Evolutionary conservation across 2,113 vertebrate species (phyloP).

Genomic region (Triplophysa siluroides): DNA sequence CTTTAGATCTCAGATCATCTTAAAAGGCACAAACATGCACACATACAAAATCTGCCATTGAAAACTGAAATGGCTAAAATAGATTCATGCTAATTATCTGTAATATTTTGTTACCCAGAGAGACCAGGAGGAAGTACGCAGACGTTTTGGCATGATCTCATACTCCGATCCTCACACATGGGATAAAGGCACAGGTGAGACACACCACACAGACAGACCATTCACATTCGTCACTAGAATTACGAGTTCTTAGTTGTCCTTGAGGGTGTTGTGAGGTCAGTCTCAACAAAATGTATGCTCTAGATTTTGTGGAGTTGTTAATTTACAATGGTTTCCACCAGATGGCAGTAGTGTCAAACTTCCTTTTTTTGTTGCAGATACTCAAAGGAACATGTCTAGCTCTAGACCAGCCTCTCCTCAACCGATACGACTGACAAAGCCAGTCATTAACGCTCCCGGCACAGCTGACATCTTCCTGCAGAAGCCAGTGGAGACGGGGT

Average conservation of each 20-base stretch:
- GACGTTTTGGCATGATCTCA: slow-evolving; percentile 78
- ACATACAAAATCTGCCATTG: too few species aligned
- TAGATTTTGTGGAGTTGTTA: neutral
- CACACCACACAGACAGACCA: neutral
- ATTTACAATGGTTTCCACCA: slow-evolving; percentile 48
- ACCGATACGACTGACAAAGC: slow-evolving; percentile 81
- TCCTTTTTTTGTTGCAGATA: slow-evolving; percentile 55
- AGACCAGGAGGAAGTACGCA: slow-evolving; percentile 85
- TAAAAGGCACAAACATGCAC: too few species aligned
- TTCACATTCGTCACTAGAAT: neutral
- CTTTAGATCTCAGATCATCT: too few species aligned
- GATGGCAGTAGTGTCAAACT: slow-evolving; percentile 59
- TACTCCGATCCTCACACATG: slow-evolving; percentile 80
- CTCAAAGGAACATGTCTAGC: slow-evolving; percentile 37
- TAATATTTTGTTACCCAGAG: slow-evolving; percentile 67
- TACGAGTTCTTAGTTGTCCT: neutral
- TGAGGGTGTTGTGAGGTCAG: slow-evolving; percentile 5
- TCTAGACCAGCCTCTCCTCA: slow-evolving; percentile 73
- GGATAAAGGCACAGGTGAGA: slow-evolving; percentile 72
- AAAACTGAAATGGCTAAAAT: too few species aligned
- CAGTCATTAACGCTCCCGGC: slow-evolving; percentile 51
- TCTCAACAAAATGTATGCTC: slow-evolving; percentile 1
- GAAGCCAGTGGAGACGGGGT: slow-evolving; percentile 78
- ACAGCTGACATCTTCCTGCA: slow-evolving; percentile 75
- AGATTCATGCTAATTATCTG: too few species aligned